These are phyloP conservation scores for Aleiodes leptofemur DNA, from an alignment of 2,888 invertebrate species.

Conservation along the genomic window DNA sequence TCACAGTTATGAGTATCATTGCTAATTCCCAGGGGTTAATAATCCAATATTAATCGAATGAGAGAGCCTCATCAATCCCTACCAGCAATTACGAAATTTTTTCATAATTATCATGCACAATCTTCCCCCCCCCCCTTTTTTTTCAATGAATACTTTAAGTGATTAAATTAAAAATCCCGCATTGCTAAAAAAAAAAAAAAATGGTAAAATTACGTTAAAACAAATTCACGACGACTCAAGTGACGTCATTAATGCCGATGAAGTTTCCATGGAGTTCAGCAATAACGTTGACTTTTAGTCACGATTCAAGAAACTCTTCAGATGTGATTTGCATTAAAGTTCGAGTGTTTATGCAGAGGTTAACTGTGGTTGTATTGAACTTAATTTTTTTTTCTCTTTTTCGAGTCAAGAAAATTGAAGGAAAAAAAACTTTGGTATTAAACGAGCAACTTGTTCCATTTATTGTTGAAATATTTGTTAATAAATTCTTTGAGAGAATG, in stretches of 20 bases:
- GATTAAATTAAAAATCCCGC: slow-evolving; percentile 23
- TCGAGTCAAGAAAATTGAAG: slow-evolving; percentile 1
- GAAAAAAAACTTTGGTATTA: too few relatives aligned
- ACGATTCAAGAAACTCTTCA: slow-evolving; percentile 63
- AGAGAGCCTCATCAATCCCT: too few relatives aligned
- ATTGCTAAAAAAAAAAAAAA: background rate
- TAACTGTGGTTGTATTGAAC: slow-evolving; percentile 25
- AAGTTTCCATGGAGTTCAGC: slow-evolving; percentile 38
- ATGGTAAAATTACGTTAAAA: slow-evolving; percentile 3
- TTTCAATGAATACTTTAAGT: background rate
- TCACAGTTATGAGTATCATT: too few relatives aligned
- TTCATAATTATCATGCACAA: too few relatives aligned
- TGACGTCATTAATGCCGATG: slow-evolving; percentile 60
- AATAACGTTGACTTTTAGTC: slow-evolving; percentile 41
- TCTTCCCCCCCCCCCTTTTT: too few relatives aligned
- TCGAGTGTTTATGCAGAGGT: slow-evolving; percentile 61
- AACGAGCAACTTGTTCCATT: too few relatives aligned
- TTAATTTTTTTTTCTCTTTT: background rate
- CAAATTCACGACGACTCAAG: slow-evolving; percentile 53
- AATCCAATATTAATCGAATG: too few relatives aligned
- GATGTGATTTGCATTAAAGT: slow-evolving; percentile 71
- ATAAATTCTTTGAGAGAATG: too few relatives aligned
- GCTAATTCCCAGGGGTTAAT: too few relatives aligned
- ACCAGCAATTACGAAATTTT: too few relatives aligned
- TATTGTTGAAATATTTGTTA: too few relatives aligned